Base-by-base conservation (phyloP, 1,140 invertebrate species). In the Solen grandis region DNA sequence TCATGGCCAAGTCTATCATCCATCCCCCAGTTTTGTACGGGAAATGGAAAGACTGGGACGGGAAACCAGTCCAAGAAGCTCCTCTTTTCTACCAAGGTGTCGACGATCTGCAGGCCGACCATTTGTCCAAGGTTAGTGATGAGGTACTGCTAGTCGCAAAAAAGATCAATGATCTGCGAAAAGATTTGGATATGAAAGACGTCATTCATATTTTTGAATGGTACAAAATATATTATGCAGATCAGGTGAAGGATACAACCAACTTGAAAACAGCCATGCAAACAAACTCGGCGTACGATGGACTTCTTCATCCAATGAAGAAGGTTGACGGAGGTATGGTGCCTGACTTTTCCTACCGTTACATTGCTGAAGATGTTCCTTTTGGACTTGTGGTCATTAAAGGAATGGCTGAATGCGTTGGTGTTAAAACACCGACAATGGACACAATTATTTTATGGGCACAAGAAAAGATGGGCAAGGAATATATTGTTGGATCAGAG, bases 11-110 rank as follows among this genome's bases (percentile, higher is more conserved):
- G n/a, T 75, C 82, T 22, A 80, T 85, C 16, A 70, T 88, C 22
- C 78, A 87, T 60, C 87, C 87, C 33, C 85, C 87, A 2, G 46
- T 89, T n/a, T 77, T 87, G 70, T 85, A 88, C 31, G n/a, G 70
- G 83, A n/a, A n/a, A n/a, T n/a, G n/a, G n/a, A n/a, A n/a, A n/a
- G n/a, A n/a, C n/a, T n/a, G n/a, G n/a, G n/a, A 86, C 50, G 76
- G 82, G 3, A 75, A 77, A 38, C 84, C 85, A 1, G 0, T 88
- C 2, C 33, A 63, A 0, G 50, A 70, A 16, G 55, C 63, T 5
- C 86, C 86, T 22, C 59, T 89, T 36, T 88, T 89, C 54, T 89
- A 89, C 55, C 84, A 89, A 70, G 87, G 87, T n/a, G 65, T 89
- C 25, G 74, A 86, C 59, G 83, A 87, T 13, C 33, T 46, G 0